Conservation (phyloP, 2,113 vertebrate species). For the Psephotus haematonotus region DNA sequence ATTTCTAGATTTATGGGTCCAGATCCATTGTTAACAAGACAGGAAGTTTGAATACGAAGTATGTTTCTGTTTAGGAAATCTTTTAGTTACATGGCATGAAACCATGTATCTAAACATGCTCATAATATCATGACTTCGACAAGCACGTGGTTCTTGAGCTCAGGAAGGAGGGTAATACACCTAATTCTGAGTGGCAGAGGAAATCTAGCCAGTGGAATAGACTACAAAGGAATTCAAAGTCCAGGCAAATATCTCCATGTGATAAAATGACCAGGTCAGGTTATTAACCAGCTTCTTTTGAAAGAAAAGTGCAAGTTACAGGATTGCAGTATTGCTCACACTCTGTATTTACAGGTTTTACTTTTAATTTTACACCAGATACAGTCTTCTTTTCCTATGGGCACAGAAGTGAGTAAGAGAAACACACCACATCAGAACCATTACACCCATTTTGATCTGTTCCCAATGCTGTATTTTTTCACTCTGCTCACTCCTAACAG, state of each 20-base stretch:
- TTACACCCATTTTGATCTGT: neutral
- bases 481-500: constrained; percentile 1
- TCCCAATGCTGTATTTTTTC: neutral
- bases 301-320: neutral
- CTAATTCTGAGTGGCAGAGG: neutral
- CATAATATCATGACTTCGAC: neutral
- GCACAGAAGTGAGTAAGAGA: neutral
- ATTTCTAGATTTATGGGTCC: neutral
- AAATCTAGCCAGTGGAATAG: neutral
- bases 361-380: neutral
- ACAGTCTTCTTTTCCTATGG: neutral
- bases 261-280: neutral
- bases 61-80: neutral
- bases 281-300: neutral
- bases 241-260: neutral
- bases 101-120: neutral
- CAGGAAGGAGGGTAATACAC: neutral
- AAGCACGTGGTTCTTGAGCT: neutral
- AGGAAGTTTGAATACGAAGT: neutral
- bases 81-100: neutral
- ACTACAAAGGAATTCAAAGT: neutral
- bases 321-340: neutral
- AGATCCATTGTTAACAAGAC: neutral
- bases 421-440: neutral
- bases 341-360: neutral